Percentiles rank a stretch among this genome's conserved stretches.
These are phyloP conservation scores for Chironomus riparius DNA, from an alignment of 2,888 invertebrate species.

Conservation along the genomic window DNA sequence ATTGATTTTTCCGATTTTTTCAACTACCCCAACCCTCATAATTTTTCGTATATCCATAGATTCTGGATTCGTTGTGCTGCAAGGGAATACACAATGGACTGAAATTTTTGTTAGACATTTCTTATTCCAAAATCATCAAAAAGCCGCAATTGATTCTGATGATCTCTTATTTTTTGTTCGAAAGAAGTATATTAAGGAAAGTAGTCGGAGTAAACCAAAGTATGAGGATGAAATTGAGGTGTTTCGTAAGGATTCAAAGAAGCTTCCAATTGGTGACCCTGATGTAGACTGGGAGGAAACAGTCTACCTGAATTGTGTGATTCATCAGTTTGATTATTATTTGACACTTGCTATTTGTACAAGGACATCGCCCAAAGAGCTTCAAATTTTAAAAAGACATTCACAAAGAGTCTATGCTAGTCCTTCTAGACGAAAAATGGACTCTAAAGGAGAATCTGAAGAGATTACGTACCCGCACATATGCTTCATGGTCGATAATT, in stretches of 20 bases:
- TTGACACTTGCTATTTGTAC: conserved; percentile 96
- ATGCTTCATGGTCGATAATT: conserved; percentile 98
- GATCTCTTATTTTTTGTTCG: conserved; percentile 94
- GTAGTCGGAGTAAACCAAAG: conserved; percentile 77
- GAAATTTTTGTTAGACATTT: conserved; percentile 91
- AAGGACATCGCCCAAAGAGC: conserved; percentile 91
- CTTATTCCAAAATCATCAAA: conserved; percentile 75
- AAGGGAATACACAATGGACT: conserved; percentile 92
- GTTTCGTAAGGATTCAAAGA: conserved; percentile 92
- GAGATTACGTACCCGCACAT: conserved; percentile 99
- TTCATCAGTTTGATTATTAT: conserved; percentile 98
- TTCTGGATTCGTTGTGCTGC: conserved; percentile 83
- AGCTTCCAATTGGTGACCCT: conserved; percentile 90
- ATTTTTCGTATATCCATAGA: conserved; percentile 48
- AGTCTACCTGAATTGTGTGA: conserved; percentile 92
- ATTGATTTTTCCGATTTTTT: conserved; percentile 27
- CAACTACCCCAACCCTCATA: neutral
- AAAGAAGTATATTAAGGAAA: conserved; percentile 80
- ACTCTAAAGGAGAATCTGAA: conserved; percentile 95
- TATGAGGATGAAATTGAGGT: conserved; percentile 89
- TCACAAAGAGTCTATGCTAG: conserved; percentile 95
- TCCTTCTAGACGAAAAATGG: conserved; percentile 93
- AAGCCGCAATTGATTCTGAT: conserved; percentile 74
- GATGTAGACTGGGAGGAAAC: conserved; percentile 97
- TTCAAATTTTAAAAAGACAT: conserved; percentile 88